Evolutionary conservation across 2,797 vertebrate genomes (phyloP).

Genomic region (Nyctibius grandis): DNA sequence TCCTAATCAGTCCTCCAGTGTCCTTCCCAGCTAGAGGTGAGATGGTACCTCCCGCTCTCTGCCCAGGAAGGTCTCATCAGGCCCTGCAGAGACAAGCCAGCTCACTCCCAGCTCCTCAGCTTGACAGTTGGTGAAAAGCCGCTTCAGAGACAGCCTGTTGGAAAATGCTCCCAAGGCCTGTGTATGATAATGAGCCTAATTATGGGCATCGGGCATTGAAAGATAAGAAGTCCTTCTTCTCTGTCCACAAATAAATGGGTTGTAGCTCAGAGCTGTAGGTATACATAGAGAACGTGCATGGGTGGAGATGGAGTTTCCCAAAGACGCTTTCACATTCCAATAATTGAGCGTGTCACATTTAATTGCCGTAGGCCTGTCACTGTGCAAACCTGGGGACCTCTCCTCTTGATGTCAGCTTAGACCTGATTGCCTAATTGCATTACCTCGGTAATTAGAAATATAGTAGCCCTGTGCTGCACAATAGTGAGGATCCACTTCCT

Average conservation of each 20-base stretch:
- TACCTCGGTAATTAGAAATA: slow-evolving; percentile 71
- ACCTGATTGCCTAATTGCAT: slow-evolving; percentile 65
- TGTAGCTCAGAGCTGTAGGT: background rate
- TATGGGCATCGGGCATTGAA: background rate
- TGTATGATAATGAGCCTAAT: slow-evolving; percentile 1
- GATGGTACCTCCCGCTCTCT: background rate
- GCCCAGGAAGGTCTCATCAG: background rate
- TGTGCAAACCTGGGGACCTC: slow-evolving; percentile 44
- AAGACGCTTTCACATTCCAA: background rate
- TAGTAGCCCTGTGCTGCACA: slow-evolving; percentile 9
- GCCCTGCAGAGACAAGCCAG: background rate
- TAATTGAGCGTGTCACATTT: slow-evolving; percentile 49
- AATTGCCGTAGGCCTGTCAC: slow-evolving; percentile 30
- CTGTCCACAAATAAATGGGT: background rate
- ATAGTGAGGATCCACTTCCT: slow-evolving; percentile 14
- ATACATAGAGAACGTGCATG: background rate
- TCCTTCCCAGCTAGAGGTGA: background rate
- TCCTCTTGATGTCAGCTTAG: slow-evolving; percentile 62
- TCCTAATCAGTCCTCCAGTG: background rate
- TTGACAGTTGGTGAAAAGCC: background rate
- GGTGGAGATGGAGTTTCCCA: background rate
- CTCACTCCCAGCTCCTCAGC: background rate
- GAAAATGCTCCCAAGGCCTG: background rate
- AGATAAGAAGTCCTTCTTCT: slow-evolving; percentile 16
- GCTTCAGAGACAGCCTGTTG: background rate